Evolutionary conservation across 1,140 invertebrate species (phyloP).

Genomic region (Pseudomyrmex flavicornis): DNA sequence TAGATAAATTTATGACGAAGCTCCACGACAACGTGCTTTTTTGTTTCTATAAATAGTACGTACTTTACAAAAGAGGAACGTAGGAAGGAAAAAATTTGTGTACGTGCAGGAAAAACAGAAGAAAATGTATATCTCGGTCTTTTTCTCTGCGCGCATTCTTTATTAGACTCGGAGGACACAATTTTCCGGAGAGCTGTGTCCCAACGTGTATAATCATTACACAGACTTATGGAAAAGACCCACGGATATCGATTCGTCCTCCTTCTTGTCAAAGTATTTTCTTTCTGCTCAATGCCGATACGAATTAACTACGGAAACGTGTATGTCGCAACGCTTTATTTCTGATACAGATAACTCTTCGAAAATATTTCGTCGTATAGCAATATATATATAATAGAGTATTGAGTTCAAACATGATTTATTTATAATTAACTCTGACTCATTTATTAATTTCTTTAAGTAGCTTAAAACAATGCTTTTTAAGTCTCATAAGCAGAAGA

Average conservation of each 20-base stretch:
- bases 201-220: not conserved
- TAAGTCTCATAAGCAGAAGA: no score
- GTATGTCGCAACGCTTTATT: not conserved
- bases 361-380: not conserved
- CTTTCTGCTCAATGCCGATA: constrained; percentile 25
- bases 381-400: no score
- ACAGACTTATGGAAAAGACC: constrained; percentile 9
- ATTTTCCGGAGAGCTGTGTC: not conserved
- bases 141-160: not conserved
- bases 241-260: constrained; percentile 47
- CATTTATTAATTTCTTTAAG: no score
- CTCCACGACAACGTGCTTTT: not conserved
- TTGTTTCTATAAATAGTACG: not conserved
- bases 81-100: not conserved
- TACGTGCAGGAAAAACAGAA: not conserved
- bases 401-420: no score
- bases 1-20: not conserved
- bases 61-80: not conserved
- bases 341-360: not conserved
- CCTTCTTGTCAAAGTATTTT: constrained; percentile 31
- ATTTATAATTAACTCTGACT: no score
- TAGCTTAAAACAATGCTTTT: no score
- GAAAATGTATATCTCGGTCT: not conserved
- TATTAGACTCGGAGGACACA: not conserved
- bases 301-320: constrained; percentile 23